A percentile compares a stretch with the other conserved stretches of the same genome.
Conservation (phyloP, 2,797 vertebrate species). For the Squalus acanthias region DNA sequence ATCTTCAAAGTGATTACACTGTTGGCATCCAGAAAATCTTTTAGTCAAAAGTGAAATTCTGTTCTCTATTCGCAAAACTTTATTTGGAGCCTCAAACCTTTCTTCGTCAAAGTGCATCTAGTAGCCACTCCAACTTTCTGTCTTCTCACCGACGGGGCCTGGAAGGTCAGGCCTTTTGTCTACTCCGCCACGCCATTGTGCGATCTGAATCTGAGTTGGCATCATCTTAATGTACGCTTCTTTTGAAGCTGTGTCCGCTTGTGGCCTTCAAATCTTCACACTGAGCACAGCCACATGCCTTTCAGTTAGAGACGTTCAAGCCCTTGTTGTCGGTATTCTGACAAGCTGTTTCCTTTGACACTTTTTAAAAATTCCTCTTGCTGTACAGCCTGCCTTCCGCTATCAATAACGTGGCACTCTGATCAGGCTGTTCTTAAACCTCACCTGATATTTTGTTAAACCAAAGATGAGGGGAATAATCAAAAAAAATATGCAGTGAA, state of each 20-base stretch:
- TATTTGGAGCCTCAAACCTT: neutral
- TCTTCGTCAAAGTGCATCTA: neutral
- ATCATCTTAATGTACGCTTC: neutral
- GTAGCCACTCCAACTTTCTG: neutral
- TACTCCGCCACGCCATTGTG: no score
- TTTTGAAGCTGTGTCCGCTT: neutral
- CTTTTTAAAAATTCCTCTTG: no score
- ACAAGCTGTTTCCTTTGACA: no score
- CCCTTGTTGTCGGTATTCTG: neutral
- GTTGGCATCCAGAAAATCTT: neutral
- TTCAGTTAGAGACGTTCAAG: neutral
- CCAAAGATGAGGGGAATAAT: neutral
- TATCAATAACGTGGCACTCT: no score
- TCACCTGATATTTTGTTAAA: no score
- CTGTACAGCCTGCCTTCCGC: no score
- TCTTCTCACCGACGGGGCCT: neutral
- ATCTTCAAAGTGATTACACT: neutral
- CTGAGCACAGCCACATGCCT: neutral
- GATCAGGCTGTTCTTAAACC: no score
- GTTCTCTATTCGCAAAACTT: neutral
- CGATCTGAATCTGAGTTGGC: no score
- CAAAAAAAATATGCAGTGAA: neutral
- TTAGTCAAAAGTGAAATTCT: neutral
- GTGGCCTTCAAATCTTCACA: neutral
- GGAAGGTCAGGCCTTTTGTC: no score